Percentiles rank a stretch among this genome's conserved stretches.
These are phyloP conservation scores for Eurystomus gularis DNA, from an alignment of 2,113 vertebrate species.

Conservation along the genomic window DNA sequence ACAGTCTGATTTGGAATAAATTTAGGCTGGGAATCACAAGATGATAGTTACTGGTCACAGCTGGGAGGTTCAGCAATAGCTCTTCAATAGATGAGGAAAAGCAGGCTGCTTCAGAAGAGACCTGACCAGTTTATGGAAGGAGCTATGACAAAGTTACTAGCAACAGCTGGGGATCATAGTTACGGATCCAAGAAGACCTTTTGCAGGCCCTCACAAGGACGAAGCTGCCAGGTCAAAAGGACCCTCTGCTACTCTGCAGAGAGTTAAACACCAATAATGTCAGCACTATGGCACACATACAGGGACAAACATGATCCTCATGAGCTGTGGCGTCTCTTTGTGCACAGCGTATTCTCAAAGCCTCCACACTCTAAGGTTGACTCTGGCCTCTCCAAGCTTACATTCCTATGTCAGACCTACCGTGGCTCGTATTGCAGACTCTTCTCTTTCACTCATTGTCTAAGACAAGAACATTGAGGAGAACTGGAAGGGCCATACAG, in stretches of 20 bases:
- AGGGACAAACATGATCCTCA: background rate
- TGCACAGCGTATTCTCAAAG: background rate
- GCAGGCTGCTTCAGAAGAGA: background rate
- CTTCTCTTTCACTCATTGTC: background rate
- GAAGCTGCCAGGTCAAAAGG: background rate
- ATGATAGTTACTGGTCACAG: background rate
- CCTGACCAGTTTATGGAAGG: background rate
- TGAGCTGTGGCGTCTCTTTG: background rate
- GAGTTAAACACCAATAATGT: background rate
- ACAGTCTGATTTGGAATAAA: background rate
- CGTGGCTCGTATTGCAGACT: background rate
- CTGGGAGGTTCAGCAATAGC: background rate
- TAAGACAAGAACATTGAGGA: background rate
- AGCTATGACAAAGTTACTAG: background rate
- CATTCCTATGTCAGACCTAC: background rate
- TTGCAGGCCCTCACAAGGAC: background rate
- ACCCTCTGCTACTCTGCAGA: background rate
- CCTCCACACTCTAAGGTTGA: background rate
- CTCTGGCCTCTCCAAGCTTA: background rate
- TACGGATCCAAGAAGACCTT: background rate
- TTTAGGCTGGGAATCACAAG: background rate
- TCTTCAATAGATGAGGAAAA: background rate
- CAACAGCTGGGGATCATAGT: background rate
- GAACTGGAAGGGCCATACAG: background rate
- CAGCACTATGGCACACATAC: accelerated